phyloP scores from a whole-genome alignment of 2,797 vertebrate genomes.

The Hylomyscus alleni region DNA sequence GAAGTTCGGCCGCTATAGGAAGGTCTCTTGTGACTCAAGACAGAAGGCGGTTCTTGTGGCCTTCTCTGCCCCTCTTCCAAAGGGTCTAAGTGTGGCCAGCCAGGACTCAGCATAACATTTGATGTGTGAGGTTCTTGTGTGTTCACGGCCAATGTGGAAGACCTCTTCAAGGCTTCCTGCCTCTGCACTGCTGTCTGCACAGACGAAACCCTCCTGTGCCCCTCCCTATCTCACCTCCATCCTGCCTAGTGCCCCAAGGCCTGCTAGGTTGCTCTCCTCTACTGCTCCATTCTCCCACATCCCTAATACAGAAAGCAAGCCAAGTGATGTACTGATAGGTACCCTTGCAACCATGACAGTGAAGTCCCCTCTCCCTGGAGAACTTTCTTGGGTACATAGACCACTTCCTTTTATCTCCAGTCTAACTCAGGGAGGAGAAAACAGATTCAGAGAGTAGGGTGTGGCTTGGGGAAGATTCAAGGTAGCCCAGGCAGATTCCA shows the following conservation, averaged over 20 bases:
- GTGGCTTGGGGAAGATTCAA: neutral
- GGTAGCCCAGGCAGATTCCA: neutral
- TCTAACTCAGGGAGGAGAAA: neutral
- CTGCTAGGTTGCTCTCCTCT: neutral
- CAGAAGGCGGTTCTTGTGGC: neutral
- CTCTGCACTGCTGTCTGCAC: too few relatives aligned
- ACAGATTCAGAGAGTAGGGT: neutral
- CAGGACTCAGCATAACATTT: neutral
- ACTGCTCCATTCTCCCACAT: neutral
- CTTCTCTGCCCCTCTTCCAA: neutral
- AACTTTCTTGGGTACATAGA: neutral
- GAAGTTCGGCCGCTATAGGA: neutral
- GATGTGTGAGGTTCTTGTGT: neutral
- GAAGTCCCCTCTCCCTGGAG: neutral
- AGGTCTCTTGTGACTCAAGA: neutral
- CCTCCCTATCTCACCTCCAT: neutral
- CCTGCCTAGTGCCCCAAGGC: fast-evolving
- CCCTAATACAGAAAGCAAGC: neutral
- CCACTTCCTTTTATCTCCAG: neutral
- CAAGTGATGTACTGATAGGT: neutral
- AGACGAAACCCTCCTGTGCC: neutral
- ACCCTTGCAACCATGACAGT: neutral
- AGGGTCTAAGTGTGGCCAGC: neutral
- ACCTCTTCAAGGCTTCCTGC: neutral
- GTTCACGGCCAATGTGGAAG: neutral